Evolutionary conservation across 2,113 vertebrate genomes (phyloP), one percentile per base, ranked within the genome.

Genomic region (Bothrops jararaca): DNA sequence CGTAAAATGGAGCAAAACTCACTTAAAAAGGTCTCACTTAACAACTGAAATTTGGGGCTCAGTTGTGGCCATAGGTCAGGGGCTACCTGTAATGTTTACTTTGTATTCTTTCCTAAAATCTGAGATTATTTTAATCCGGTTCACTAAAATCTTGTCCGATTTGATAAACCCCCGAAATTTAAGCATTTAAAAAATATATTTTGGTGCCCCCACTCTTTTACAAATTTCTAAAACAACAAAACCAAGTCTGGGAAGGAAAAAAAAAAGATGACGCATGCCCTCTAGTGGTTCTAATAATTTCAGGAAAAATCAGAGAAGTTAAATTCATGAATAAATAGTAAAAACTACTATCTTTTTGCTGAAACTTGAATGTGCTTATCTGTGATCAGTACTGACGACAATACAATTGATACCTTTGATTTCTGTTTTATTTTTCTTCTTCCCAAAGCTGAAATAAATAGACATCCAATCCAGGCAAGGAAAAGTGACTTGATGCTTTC

Each of bases 211-310:
- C 15, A 39, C n/a, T 74, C 1, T 20, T 39, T 90, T 53, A 52
- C 1, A 6, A 53, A 39, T 80, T 80, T 10, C 45, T 90, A n/a
- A 5, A 91, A 80, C 6, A 26, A 80, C 15, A 39, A 39, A 42
- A 85, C 7, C 26, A 45, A 74, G 24, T 10, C 11, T 20, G 24
- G 53, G 11, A 1, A 42, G 34, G 0, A 5, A 52, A 52, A 9
- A 58, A 52, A 26, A 12, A 93, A 69, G 91, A 26, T 53, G 5
- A 92, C 56, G 91, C 54, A 2, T 69, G 88, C 93, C 88, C 74
- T 53, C 93, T 92, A 3, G 57, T 93, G 93, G 88, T 60, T 26
- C 22, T 58, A 53, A 85, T 48, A 23, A 60, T 91, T 87, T 91
- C 85, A 18, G 48, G 26, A 86, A 29, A 90, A 22, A 42, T 87